Evolutionary conservation across 2,888 invertebrate genomes (phyloP), one percentile per base, ranked within the genome.

Genomic region (Papilio protenor): DNA sequence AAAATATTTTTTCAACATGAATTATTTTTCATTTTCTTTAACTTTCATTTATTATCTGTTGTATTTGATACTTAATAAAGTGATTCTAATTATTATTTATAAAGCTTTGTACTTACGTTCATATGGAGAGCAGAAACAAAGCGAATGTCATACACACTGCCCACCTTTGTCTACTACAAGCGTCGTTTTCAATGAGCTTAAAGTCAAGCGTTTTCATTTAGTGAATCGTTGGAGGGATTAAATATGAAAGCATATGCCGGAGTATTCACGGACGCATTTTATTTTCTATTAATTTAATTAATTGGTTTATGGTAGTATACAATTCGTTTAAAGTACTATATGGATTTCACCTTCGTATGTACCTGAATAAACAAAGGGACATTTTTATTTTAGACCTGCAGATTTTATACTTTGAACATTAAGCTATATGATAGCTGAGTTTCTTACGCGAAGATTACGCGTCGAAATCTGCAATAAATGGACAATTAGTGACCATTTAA

Each of bases 171-270:
- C 33, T 27, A n/a, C n/a, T n/a, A 66, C 18, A n/a, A 66, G 33
- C 8, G 18, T 66, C 33, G 8, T 40, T 40, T 66, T 66, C 66
- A 40, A 66, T 66, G 40, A 40, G 40, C 18, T 66, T 66, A 66
- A 40, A 66, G 40, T 66, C n/a, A 64, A 64, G 33, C 27, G 33
- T 11, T 66, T 66, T 66, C 66, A 66, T 66, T 66, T 64, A 3
- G 33, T 64, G 12, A 64, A 64, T 18, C n/a, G 66, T 40, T n/a
- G n/a, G 0, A 40, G 64, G 33, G 33, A 66, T 66, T 66, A 40
- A 40, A 66, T 66, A 40, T 64, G 5, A 64, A 14, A 18, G 18
- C 5, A 64, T 66, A n/a, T 40, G n/a, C 16, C 61, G 4, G 27
- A 14, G 27, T 61, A 61, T 16, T 21, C 6, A 59, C 14, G 23